These are phyloP conservation scores for Eucidaris tribuloides DNA, from an alignment of 35 echinoderm and acorn worm genomes.

Conservation along the genomic window DNA sequence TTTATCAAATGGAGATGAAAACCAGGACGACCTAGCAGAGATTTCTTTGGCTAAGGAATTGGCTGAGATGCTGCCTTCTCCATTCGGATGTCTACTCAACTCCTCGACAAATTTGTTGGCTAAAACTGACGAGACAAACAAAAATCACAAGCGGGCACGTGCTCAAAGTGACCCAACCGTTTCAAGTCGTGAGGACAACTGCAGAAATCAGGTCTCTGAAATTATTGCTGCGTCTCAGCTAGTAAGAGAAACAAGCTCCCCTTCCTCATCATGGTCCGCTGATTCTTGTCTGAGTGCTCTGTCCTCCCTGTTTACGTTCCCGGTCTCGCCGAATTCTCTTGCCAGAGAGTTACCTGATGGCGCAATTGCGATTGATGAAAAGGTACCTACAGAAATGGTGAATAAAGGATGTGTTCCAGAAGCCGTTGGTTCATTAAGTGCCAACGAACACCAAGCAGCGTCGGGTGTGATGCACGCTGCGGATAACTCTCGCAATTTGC, in stretches of 20 bases:
- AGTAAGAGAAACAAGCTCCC: not conserved
- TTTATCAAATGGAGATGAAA: not conserved
- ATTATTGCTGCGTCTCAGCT: conserved; percentile 5
- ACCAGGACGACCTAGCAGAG: conserved; percentile 5
- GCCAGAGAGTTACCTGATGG: not conserved
- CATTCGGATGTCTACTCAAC: not conserved
- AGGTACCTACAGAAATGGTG: too few species aligned
- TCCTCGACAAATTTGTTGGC: not conserved
- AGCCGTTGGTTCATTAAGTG: too few species aligned
- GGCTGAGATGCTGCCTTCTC: conserved; percentile 12
- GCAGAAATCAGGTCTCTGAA: conserved; percentile 19
- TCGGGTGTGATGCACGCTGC: too few species aligned
- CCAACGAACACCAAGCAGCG: too few species aligned
- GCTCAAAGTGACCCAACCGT: not conserved
- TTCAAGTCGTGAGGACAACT: conserved; percentile 23
- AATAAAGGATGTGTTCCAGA: too few species aligned
- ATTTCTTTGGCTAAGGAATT: not conserved
- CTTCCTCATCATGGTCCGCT: not conserved
- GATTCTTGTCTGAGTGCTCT: not conserved
- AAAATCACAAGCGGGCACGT: not conserved
- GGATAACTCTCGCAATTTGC: too few species aligned
- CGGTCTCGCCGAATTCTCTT: not conserved
- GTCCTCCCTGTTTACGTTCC: not conserved
- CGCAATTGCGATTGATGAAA: not conserved
- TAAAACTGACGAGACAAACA: not conserved